A percentile compares a stretch with the other conserved stretches of the same genome.
Evolutionary conservation across 2,888 invertebrate species (phyloP).

Genomic region (Spialia ferax): DNA sequence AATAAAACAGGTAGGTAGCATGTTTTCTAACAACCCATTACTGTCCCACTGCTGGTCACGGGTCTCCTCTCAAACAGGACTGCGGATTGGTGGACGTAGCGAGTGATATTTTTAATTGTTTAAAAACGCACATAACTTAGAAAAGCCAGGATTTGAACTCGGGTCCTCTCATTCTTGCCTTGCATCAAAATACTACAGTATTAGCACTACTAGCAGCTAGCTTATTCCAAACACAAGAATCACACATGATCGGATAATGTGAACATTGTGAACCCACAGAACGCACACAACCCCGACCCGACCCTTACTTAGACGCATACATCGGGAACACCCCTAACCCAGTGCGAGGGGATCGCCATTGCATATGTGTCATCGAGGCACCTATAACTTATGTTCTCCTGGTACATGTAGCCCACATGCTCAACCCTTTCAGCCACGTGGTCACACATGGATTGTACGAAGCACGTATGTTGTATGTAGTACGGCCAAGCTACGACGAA

Average conservation of each 20-base stretch:
- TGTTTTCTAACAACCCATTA: no score
- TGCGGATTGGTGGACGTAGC: no score
- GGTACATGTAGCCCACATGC: constrained; percentile 84
- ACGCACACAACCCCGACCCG: constrained; percentile 23
- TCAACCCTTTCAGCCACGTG: constrained; percentile 81
- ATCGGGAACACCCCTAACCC: constrained; percentile 48
- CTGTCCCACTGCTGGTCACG: no score
- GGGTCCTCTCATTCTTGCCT: no score
- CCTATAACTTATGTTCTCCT: constrained; percentile 64
- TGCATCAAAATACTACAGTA: no score
- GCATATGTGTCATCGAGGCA: constrained; percentile 72
- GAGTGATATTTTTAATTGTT: no score
- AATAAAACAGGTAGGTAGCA: no score
- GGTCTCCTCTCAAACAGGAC: no score
- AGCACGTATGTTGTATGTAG: not conserved
- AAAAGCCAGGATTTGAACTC: no score
- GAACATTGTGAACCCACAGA: not conserved
- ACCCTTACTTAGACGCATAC: constrained; percentile 42
- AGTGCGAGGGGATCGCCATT: constrained; percentile 50
- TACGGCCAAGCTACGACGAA: not conserved
- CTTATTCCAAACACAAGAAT: not conserved
- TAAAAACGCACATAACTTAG: no score
- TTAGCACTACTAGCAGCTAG: no score
- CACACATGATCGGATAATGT: constrained; percentile 1
- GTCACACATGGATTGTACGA: constrained; percentile 47